phyloP scores from a whole-genome alignment of 2,797 vertebrate species.

The Eospalax fontanierii region DNA sequence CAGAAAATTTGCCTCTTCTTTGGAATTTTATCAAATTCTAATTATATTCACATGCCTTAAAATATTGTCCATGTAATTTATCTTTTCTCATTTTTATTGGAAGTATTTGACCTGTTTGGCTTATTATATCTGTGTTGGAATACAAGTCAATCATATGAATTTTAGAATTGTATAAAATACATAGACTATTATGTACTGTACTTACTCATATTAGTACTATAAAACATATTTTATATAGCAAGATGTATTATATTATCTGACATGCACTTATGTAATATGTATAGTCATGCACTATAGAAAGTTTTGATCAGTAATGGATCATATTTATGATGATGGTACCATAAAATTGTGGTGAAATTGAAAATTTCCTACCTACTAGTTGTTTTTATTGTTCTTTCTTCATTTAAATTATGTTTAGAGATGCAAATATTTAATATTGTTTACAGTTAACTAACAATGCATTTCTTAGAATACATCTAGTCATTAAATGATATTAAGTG shows the following conservation, averaged over 20 bases:
- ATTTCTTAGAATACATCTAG: not conserved
- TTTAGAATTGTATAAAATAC: not conserved
- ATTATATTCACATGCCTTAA: not conserved
- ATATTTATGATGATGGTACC: not conserved
- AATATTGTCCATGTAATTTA: not conserved
- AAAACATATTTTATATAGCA: not conserved
- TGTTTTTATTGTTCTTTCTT: not conserved
- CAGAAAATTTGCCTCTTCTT: not conserved
- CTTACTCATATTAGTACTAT: not conserved
- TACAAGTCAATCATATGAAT: conserved; percentile 3
- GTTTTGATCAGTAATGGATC: not conserved
- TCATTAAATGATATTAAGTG: not conserved
- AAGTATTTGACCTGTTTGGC: not conserved
- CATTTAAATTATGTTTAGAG: not conserved
- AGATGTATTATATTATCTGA: not conserved
- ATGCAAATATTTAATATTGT: not conserved
- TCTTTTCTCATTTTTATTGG: not conserved
- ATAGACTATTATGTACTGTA: not conserved
- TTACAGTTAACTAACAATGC: too few relatives aligned
- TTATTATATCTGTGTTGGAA: not conserved
- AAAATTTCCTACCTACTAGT: not conserved
- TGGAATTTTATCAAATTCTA: conserved; percentile 5
- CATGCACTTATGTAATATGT: not conserved
- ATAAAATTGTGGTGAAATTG: not conserved
- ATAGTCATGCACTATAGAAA: not conserved